These are phyloP conservation scores for Acyrthosiphon pisum DNA, from an alignment of 1,140 invertebrate species.

Conservation along the genomic window DNA sequence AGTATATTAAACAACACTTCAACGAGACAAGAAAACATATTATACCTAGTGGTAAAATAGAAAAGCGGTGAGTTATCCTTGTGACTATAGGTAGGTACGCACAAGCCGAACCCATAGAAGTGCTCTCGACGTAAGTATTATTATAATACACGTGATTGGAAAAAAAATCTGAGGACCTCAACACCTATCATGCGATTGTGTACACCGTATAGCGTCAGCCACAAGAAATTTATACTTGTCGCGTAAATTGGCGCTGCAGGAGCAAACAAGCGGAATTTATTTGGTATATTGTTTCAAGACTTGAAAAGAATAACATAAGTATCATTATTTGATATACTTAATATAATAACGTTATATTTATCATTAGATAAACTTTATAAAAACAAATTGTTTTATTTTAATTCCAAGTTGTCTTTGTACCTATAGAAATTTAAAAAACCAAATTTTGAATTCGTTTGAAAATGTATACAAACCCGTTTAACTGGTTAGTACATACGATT, in stretches of 20 bases:
- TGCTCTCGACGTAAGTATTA: neutral
- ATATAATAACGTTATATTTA: neutral
- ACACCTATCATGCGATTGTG: neutral
- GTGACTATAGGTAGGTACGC: neutral
- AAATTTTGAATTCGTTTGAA: neutral
- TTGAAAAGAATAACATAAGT: neutral
- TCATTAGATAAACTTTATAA: neutral
- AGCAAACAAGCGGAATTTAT: neutral
- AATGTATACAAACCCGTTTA: neutral
- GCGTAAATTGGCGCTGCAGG: neutral
- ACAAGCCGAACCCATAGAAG: neutral
- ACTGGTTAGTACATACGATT: neutral
- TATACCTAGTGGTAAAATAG: neutral
- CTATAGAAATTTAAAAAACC: neutral
- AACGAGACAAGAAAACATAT: neutral
- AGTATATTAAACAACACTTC: neutral
- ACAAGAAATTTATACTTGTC: slow-evolving; percentile 19
- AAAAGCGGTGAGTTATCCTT: neutral
- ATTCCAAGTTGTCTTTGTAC: neutral
- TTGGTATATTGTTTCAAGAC: neutral
- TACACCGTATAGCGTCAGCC: neutral
- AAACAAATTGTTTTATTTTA: neutral
- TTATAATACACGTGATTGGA: neutral
- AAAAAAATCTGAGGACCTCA: neutral
- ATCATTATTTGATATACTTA: neutral